phyloP scores from a whole-genome alignment of 2,113 vertebrate species.

The Microtus montanus region DNA sequence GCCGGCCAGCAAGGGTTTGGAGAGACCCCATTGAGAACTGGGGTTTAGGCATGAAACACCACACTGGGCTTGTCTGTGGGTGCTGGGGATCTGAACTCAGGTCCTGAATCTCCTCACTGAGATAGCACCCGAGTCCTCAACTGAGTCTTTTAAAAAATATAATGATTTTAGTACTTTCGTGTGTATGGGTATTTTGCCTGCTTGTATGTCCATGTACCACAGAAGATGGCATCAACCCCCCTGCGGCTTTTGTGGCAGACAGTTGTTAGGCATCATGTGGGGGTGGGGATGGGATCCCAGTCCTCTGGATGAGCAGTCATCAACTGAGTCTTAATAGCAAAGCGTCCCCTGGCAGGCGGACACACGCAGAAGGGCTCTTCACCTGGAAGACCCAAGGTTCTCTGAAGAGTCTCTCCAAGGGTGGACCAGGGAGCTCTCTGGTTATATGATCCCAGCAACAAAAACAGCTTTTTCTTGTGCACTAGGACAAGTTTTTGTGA shows the following conservation, averaged over 20 bases:
- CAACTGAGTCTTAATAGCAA: not conserved
- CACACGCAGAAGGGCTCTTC: not conserved
- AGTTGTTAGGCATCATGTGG: not conserved
- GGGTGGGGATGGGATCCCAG: not conserved
- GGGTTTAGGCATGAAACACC: not conserved
- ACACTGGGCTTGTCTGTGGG: not conserved
- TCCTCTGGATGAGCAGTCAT: not conserved
- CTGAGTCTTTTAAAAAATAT: not conserved
- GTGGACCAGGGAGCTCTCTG: not conserved
- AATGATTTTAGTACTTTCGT: not conserved
- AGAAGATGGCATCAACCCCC: not conserved
- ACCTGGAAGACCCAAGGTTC: not conserved
- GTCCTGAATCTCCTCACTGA: not conserved
- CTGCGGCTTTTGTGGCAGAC: not conserved
- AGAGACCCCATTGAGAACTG: not conserved
- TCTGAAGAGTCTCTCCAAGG: not conserved
- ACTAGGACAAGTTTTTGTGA: not conserved
- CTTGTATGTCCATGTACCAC: not conserved
- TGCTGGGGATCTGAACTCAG: not conserved
- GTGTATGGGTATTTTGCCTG: not conserved
- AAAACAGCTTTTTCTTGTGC: not conserved
- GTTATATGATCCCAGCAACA: not conserved
- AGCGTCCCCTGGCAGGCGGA: not conserved
- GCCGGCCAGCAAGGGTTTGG: not conserved
- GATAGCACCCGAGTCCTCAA: not conserved